Evolutionary conservation across 92 coral and sea anemone species (phyloP).

Genomic region (Galaxea fascicularis): DNA sequence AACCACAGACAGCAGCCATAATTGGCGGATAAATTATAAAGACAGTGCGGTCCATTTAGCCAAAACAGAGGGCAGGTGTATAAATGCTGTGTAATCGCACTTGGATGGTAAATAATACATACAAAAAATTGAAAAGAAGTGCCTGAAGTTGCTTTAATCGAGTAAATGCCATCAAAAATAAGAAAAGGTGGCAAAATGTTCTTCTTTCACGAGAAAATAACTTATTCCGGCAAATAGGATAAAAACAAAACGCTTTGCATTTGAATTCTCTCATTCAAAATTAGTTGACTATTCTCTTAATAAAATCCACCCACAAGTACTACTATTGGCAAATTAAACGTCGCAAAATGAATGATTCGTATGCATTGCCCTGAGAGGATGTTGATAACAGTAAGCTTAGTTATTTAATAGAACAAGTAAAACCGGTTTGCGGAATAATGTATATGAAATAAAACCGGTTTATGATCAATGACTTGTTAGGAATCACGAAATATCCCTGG

Average conservation of each 20-base stretch:
- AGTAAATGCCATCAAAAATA: neutral
- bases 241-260: neutral
- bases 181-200: neutral
- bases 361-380: too few species aligned
- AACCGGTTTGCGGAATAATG: too few species aligned
- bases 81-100: neutral
- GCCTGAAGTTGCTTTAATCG: neutral
- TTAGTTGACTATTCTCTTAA: neutral
- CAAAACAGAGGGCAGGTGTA: constrained; percentile 25
- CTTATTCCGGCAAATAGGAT: neutral
- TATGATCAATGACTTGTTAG: too few species aligned
- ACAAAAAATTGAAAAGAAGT: neutral
- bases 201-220: neutral
- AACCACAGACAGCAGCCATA: constrained; percentile 22
- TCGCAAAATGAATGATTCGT: too few species aligned
- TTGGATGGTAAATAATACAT: constrained; percentile 17
- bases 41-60: constrained; percentile 2
- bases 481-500: too few species aligned
- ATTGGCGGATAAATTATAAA: constrained; percentile 30
- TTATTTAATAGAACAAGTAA: too few species aligned
- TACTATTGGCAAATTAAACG: too few species aligned
- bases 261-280: neutral
- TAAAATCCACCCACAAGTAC: neutral
- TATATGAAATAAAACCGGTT: too few species aligned
- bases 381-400: too few species aligned